Base-by-base conservation (phyloP, 2,113 vertebrate genomes). In the Triplophysa dalaica region DNA sequence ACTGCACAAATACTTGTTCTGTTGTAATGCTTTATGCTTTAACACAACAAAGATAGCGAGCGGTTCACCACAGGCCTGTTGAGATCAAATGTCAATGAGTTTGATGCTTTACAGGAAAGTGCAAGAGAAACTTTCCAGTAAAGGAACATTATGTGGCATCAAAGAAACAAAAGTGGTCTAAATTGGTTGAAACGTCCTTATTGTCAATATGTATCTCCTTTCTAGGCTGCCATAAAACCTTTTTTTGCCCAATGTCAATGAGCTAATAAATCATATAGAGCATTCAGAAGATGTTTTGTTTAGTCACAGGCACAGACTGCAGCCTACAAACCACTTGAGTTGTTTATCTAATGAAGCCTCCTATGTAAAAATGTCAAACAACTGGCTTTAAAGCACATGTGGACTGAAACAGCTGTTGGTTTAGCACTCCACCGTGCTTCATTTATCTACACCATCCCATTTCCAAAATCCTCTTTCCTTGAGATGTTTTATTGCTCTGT, bases 401-500 rank as follows among this genome's bases (percentile, higher is more conserved):
- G 17, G 61, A 45, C 14, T 11, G 43, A 48, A 78, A 73, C 81
- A 82, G 78, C 70, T 82, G 74, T 63, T 45, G 63, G 22, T 78
- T 77, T 67, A 65, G 69, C 70, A 75, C 58, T 58, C 62, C 77
- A 9, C 26, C 63, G 48, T 29, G 60, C 48, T 63, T 72, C 78
- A 82, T 83, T 78, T 76, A 74, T 81, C 63, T 76, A 64, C 68
- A 75, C 29, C 66, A 61, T 61, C 43, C 45, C 56, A 50, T 81
- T 79, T 80, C 22, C 65, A 77, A 41, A 14, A 22, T 1, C 29
- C 19, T 62, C 38, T 29, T 61, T 69, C 66, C 69, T 78, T 70
- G 75, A 72, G 68, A 58, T 63, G 56, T 85, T 83, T 73, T 76
- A 79, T 74, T 81, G 77, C 72, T 64, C 62, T 21, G 69, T 89